Evolutionary conservation across 2,888 invertebrate species (phyloP).

Genomic region (Mesorhabditis sp.): DNA sequence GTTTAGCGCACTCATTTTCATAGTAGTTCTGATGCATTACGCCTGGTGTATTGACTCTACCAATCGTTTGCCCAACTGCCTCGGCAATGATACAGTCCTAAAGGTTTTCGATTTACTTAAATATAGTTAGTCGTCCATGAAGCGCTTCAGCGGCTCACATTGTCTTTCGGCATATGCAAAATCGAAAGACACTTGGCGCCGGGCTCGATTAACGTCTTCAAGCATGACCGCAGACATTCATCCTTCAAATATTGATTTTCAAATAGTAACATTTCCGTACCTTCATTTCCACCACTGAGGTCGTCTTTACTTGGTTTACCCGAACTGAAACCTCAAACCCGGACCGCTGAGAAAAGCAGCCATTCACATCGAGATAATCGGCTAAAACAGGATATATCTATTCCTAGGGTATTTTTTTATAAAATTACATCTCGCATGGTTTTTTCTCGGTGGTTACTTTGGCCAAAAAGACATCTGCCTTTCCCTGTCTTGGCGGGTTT

Average conservation of each 20-base stretch:
- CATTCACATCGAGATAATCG: background rate
- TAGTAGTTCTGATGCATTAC: background rate
- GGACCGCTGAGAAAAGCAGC: background rate
- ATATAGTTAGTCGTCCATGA: background rate
- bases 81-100: background rate
- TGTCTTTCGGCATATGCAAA: background rate
- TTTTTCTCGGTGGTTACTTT: too few relatives aligned
- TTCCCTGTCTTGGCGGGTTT: too few relatives aligned
- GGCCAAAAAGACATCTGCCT: too few relatives aligned
- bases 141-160: background rate
- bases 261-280: background rate
- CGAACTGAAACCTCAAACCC: background rate
- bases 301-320: slow-evolving; percentile 3
- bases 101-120: background rate
- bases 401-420: too few relatives aligned
- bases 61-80: background rate
- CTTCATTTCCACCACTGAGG: background rate
- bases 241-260: background rate
- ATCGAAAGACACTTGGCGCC: background rate
- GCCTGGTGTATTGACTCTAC: background rate
- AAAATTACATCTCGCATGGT: too few relatives aligned
- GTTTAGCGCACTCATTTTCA: slow-evolving; percentile 6
- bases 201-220: slow-evolving; percentile 5
- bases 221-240: background rate
- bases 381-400: background rate